These are phyloP conservation scores for Paragorgia papillata DNA, from an alignment of 92 coral and sea anemone species.

Conservation along the genomic window DNA sequence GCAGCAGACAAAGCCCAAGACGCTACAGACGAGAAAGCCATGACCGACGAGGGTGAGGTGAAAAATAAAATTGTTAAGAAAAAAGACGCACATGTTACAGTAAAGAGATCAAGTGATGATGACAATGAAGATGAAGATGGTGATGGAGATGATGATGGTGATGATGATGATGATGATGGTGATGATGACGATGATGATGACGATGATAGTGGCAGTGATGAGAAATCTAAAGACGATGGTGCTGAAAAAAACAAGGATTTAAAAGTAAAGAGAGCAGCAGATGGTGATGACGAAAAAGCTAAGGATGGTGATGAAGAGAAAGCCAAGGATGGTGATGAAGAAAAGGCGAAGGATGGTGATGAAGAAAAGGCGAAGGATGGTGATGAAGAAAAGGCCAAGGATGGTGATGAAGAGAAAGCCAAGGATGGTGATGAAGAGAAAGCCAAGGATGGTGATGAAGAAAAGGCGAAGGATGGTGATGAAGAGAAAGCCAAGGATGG, in stretches of 20 bases:
- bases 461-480: not conserved
- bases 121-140: not conserved
- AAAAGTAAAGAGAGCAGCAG: constrained; percentile 6
- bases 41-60: not conserved
- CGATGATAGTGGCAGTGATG: constrained; percentile 10
- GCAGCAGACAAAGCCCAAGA: not conserved
- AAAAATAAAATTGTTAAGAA: not conserved
- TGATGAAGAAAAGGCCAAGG: not conserved
- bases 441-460: constrained; percentile 1
- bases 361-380: not conserved
- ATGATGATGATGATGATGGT: constrained; percentile 11
- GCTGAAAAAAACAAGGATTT: constrained; percentile 9
- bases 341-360: not conserved
- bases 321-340: constrained; percentile 4
- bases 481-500: not conserved
- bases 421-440: not conserved
- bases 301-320: constrained; percentile 10
- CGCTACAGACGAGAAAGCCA: not conserved
- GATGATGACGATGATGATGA: constrained; percentile 12
- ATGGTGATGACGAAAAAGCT: not conserved
- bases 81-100: too few relatives aligned
- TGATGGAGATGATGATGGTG: constrained; percentile 16
- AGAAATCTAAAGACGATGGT: not conserved
- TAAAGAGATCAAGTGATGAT: too few relatives aligned
- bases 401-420: too few relatives aligned